Conservation (phyloP, 2,113 vertebrate species). For the Ursus arctos region DNA sequence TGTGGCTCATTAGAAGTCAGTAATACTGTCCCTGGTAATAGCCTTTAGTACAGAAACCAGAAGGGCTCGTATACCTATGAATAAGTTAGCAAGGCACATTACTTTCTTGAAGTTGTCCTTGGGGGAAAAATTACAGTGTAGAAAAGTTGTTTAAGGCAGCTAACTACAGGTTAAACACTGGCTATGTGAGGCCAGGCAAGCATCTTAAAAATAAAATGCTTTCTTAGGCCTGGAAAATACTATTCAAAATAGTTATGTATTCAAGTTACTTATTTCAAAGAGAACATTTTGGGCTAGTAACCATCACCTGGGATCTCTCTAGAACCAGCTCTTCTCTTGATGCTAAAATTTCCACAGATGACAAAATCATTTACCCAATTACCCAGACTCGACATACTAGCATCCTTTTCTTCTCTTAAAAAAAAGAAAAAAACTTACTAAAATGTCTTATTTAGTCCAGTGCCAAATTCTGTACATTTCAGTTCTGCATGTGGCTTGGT, state of each 20-base stretch:
- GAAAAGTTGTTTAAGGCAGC: slow-evolving; percentile 17
- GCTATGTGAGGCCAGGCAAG: slow-evolving; percentile 5
- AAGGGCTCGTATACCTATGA: not conserved
- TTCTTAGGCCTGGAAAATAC: slow-evolving; percentile 30
- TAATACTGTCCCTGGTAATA: not conserved
- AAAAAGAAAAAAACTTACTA: not conserved
- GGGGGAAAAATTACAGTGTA: not conserved
- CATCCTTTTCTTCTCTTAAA: not conserved
- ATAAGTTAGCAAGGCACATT: not conserved
- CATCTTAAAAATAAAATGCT: slow-evolving; percentile 22
- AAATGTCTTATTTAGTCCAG: not conserved
- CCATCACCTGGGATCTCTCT: not conserved
- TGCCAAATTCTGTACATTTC: not conserved
- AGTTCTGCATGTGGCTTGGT: not conserved
- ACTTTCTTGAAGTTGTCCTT: slow-evolving; percentile 8
- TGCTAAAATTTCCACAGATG: not conserved
- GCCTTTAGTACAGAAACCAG: not conserved
- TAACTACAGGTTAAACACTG: slow-evolving; percentile 1
- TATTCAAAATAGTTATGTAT: not conserved
- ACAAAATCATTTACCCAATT: not conserved
- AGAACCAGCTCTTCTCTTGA: not conserved
- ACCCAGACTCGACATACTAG: not conserved
- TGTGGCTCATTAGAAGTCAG: not conserved
- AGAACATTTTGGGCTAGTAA: not conserved
- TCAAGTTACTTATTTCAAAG: not conserved